Evolutionary conservation across 2,888 invertebrate species (phyloP).

Genomic region (Zaprionus lineosus): DNA sequence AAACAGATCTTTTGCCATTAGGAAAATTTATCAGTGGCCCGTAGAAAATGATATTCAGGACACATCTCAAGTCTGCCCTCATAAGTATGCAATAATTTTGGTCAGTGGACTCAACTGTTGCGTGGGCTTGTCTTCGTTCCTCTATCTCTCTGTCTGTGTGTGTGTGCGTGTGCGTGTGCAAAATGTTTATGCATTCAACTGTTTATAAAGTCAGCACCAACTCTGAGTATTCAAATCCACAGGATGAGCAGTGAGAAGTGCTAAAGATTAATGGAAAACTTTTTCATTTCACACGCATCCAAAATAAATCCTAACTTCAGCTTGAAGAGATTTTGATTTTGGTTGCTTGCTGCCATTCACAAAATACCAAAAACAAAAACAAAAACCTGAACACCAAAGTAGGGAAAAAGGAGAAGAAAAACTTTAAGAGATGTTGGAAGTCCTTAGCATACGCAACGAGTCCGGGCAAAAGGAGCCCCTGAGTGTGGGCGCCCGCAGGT

Average conservation of each 20-base stretch:
- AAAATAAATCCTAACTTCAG: slow-evolving; percentile 39
- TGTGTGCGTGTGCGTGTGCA: not conserved
- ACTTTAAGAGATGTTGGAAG: slow-evolving; percentile 20
- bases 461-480: slow-evolving; percentile 44
- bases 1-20: not conserved
- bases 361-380: not conserved
- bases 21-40: not conserved
- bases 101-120: slow-evolving; percentile 31
- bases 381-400: slow-evolving; percentile 3
- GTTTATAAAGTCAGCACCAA: slow-evolving; percentile 43
- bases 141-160: not conserved
- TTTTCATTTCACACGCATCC: slow-evolving; percentile 45
- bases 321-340: slow-evolving; percentile 42
- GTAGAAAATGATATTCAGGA: not conserved
- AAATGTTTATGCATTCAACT: slow-evolving; percentile 46
- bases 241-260: slow-evolving; percentile 57
- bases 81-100: slow-evolving; percentile 19
- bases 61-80: not conserved
- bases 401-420: not conserved
- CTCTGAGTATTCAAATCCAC: slow-evolving; percentile 65
- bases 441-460: slow-evolving; percentile 70
- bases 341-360: too few relatives aligned
- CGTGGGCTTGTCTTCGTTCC: too few relatives aligned
- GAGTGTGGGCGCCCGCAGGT: slow-evolving; percentile 43
- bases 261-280: slow-evolving; percentile 73